Percentiles rank a stretch among this genome's conserved stretches.
These are phyloP conservation scores for Heteromyza rotundicornis DNA, from an alignment of 2,888 invertebrate genomes.

Conservation along the genomic window DNA sequence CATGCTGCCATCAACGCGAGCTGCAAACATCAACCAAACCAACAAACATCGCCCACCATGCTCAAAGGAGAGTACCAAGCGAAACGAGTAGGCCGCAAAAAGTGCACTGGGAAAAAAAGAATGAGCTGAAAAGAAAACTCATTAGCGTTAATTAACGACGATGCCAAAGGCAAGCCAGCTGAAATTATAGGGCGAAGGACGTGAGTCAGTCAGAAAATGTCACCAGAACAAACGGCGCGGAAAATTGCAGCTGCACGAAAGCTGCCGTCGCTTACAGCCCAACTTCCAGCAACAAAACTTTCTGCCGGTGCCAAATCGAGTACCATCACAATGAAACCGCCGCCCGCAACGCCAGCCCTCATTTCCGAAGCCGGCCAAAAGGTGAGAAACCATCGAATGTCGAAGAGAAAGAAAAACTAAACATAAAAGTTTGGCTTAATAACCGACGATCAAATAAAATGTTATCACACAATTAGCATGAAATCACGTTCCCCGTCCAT, in stretches of 20 bases:
- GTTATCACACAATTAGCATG: slow-evolving; percentile 47
- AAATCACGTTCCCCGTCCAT: slow-evolving; percentile 41
- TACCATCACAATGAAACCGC: background rate
- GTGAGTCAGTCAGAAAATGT: background rate
- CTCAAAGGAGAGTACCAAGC: too few relatives aligned
- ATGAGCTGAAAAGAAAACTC: slow-evolving; percentile 37
- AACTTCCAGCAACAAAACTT: slow-evolving; percentile 2
- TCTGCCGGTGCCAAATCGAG: background rate
- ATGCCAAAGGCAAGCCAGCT: slow-evolving; percentile 30
- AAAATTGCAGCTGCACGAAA: slow-evolving; percentile 14
- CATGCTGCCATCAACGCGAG: too few relatives aligned
- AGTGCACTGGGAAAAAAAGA: background rate
- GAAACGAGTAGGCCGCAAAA: background rate
- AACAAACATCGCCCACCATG: too few relatives aligned
- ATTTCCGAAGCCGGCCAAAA: background rate
- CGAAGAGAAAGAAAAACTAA: background rate
- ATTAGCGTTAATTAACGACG: slow-evolving; percentile 56
- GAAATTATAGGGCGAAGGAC: slow-evolving; percentile 1
- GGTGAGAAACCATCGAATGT: background rate
- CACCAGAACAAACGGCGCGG: slow-evolving; percentile 11
- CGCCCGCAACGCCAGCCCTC: background rate
- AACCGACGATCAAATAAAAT: slow-evolving; percentile 27
- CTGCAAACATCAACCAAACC: too few relatives aligned
- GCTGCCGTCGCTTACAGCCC: background rate
- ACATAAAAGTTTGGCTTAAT: background rate